Evolutionary conservation across 2,888 invertebrate genomes (phyloP).

Genomic region (Synergus japonicus): DNA sequence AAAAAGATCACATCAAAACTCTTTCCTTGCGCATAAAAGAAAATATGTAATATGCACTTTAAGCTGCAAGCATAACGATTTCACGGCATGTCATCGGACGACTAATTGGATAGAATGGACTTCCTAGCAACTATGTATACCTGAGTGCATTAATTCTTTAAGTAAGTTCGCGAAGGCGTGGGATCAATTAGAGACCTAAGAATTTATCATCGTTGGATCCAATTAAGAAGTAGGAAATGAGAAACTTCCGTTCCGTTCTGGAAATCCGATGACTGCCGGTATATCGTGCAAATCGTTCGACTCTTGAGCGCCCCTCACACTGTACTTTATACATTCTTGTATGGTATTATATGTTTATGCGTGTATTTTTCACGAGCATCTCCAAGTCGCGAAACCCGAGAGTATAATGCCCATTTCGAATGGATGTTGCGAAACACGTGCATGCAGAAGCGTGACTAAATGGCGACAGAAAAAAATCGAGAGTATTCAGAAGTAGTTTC

Average conservation of each 20-base stretch:
- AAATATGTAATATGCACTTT: not conserved
- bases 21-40: no score
- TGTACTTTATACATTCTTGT: slow-evolving; percentile 41
- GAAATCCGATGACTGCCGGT: slow-evolving; percentile 64
- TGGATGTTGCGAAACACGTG: slow-evolving; percentile 36
- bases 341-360: slow-evolving; percentile 17
- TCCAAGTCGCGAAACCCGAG: slow-evolving; percentile 11
- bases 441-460: slow-evolving; percentile 26
- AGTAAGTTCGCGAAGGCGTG: slow-evolving; percentile 48
- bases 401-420: slow-evolving; percentile 7
- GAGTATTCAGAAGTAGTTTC: slow-evolving; percentile 32
- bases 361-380: slow-evolving; percentile 1
- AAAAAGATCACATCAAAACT: no score
- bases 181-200: slow-evolving; percentile 60
- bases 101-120: slow-evolving; percentile 52
- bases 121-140: slow-evolving; percentile 45
- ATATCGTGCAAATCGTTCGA: slow-evolving; percentile 50
- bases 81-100: slow-evolving; percentile 49
- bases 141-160: slow-evolving; percentile 37
- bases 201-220: slow-evolving; percentile 69
- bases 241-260: slow-evolving; percentile 75
- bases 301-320: slow-evolving; percentile 16
- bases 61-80: slow-evolving; percentile 5
- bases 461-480: slow-evolving; percentile 24
- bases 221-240: slow-evolving; percentile 74